A percentile compares a stretch with the other conserved stretches of the same genome.
Evolutionary conservation across 2,797 vertebrate genomes (phyloP).

Genomic region (Lutjanus campechanus): DNA sequence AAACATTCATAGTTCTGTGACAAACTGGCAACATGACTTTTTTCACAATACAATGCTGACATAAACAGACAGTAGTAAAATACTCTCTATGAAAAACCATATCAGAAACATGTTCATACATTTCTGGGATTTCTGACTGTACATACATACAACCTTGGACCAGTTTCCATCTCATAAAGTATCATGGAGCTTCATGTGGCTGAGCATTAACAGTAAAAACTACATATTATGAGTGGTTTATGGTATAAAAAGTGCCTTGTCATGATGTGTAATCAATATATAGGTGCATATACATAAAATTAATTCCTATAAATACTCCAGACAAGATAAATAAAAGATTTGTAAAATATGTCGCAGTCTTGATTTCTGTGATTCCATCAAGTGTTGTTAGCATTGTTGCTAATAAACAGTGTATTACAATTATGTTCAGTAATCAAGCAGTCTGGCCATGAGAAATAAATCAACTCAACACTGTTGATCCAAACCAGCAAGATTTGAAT

Average conservation of each 20-base stretch:
- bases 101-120: slow-evolving; percentile 38
- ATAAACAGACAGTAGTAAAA: slow-evolving; percentile 45
- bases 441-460: slow-evolving; percentile 24
- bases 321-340: slow-evolving; percentile 66
- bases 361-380: slow-evolving; percentile 41
- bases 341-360: slow-evolving; percentile 43
- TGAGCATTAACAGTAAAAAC: slow-evolving; percentile 37
- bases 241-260: slow-evolving; percentile 69
- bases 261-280: slow-evolving; percentile 56
- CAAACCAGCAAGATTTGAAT: slow-evolving; percentile 41
- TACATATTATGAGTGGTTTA: slow-evolving; percentile 31
- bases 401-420: slow-evolving; percentile 62
- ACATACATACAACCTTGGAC: slow-evolving; percentile 28
- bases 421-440: slow-evolving; percentile 36
- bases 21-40: slow-evolving; percentile 41
- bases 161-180: slow-evolving; percentile 30
- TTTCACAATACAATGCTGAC: slow-evolving; percentile 1
- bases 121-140: slow-evolving; percentile 21
- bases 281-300: slow-evolving; percentile 43
- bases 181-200: slow-evolving; percentile 25
- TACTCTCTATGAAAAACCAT: slow-evolving; percentile 46
- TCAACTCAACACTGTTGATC: slow-evolving; percentile 11
- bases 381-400: slow-evolving; percentile 33
- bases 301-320: slow-evolving; percentile 61
- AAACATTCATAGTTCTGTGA: slow-evolving; percentile 50